Evolutionary conservation across 2,888 invertebrate species (phyloP), one percentile per base, ranked within the genome.

Genomic region (Mayetiola destructor): DNA sequence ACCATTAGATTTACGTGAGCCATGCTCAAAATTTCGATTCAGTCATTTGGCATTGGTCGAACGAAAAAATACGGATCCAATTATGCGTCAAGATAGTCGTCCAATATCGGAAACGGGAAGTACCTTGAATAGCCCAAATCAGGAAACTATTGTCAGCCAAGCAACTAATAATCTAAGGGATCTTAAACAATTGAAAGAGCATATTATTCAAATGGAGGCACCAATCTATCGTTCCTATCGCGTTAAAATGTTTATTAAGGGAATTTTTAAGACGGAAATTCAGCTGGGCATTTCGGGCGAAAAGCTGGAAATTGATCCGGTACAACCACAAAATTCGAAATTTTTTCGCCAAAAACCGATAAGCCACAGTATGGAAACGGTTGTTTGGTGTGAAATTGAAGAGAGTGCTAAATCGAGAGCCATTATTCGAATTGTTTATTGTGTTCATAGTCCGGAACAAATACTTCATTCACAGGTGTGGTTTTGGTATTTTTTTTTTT

Each of bases 21-120:
- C 85, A 1, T 88, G 95, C 63, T 85, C 88, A 1, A 95, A 95
- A 72, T 96, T 94, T 71, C 91, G 91, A 29, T 94, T 96, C 69
- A 81, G 81, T 12, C 87, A 87, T 64, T 77, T 96, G 14, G 94
- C 94, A 5, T 76, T 96, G 16, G 87, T 93, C 0, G 89, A 92
- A 69, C 78, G 84, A 1, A 64, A 68, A 2, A 67, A 68, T 1
- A 57, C 68, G 42, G 66, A 66, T 2, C 66, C 35, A 29, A 18
- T 37, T 29, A 20, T 58, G 21, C 29, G 56, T 32, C 61, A 70
- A 10, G 71, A 71, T 48, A 70, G 67, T 59, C 66, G 67, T 21
- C 66, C 68, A 10, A 67, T 69, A 48, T 70, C 77, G 66, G 70
- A 75, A 73, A 61, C 74, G 66, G 74, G 69, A 29, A 67, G 67